These are phyloP conservation scores for Dryobates pubescens DNA, from an alignment of 2,797 vertebrate genomes.

Conservation along the genomic window DNA sequence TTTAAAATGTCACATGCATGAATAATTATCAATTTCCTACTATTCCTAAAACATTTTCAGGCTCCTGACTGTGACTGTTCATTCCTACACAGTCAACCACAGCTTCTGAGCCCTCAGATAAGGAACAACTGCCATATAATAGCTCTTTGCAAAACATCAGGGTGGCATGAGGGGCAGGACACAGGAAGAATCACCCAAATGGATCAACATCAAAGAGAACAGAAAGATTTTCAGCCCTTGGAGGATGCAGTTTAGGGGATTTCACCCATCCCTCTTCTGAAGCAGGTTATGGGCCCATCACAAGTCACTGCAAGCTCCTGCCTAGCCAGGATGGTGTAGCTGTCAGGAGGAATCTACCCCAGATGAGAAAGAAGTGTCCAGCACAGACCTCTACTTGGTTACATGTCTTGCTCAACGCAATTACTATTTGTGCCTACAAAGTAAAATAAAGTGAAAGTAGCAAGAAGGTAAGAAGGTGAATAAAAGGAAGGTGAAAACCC, in stretches of 20 bases:
- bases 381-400: neutral
- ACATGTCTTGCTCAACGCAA: neutral
- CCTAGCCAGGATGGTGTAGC: accelerated
- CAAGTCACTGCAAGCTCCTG: neutral
- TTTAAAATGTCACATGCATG: constrained; percentile 2
- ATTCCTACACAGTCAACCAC: neutral
- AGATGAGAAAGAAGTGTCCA: neutral
- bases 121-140: neutral
- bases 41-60: neutral
- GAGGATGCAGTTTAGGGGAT: neutral
- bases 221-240: neutral
- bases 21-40: neutral
- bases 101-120: neutral
- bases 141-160: neutral
- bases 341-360: neutral
- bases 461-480: neutral
- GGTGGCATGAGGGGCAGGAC: neutral
- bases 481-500: neutral
- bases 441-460: neutral
- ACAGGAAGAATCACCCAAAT: neutral
- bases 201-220: neutral
- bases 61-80: neutral
- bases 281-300: neutral
- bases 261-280: neutral
- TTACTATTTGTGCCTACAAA: neutral